A percentile compares a stretch with the other conserved stretches of the same genome.
Conservation (phyloP, 1,140 invertebrate species). For the Drosophila pectinifera region DNA sequence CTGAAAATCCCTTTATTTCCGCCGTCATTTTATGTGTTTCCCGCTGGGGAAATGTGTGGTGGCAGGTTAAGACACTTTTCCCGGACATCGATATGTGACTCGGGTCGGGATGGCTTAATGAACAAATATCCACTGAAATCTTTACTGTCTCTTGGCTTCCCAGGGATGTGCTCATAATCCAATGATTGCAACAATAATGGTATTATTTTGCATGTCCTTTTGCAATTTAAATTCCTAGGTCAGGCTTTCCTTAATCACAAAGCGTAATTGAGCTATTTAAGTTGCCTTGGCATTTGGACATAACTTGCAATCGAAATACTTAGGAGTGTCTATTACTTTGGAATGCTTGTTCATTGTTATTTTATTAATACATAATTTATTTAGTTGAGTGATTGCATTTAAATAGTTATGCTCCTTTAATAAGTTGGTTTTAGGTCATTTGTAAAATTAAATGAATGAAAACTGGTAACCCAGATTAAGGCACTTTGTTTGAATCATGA, state of each 20-base stretch:
- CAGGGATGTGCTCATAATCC: conserved; percentile 27
- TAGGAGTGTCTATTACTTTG: not conserved
- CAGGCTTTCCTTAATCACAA: conserved; percentile 41
- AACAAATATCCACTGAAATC: conserved; percentile 42
- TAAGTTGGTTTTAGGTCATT: not conserved
- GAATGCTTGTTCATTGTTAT: not conserved
- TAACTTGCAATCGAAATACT: not conserved
- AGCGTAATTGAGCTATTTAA: conserved; percentile 45
- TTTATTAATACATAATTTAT: not conserved
- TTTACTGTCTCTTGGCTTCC: conserved; percentile 24
- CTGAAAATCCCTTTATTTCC: conserved; percentile 50
- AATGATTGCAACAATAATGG: conserved; percentile 26
- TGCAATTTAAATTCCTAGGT: conserved; percentile 20
- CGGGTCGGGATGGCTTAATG: conserved; percentile 28
- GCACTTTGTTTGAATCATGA: too few relatives aligned
- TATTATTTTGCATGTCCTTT: conserved; percentile 19
- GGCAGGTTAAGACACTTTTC: conserved; percentile 17
- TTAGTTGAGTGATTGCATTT: conserved; percentile 9
- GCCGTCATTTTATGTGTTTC: conserved; percentile 43
- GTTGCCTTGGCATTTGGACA: not conserved
- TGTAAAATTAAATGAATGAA: not conserved
- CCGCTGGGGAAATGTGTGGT: conserved; percentile 6
- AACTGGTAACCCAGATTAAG: not conserved
- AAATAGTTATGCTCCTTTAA: not conserved
- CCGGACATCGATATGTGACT: conserved; percentile 33